Evolutionary conservation across 2,797 vertebrate genomes (phyloP).

Genomic region (Typhlichthys subterraneus): DNA sequence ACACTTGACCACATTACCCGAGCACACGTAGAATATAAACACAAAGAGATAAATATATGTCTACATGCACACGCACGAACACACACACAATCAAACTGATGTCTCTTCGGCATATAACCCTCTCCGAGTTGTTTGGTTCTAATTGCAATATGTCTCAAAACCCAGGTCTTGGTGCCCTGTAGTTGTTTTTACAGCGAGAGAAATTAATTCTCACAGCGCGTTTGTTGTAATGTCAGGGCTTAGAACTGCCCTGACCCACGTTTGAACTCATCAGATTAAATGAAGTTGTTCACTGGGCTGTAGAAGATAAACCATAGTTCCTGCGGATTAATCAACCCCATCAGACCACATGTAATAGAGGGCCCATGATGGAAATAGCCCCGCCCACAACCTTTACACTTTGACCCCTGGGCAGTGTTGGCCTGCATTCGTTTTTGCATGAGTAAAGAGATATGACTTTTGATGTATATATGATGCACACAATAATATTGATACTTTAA

Average conservation of each 20-base stretch:
- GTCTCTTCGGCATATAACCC: slow-evolving; percentile 39
- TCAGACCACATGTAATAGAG: slow-evolving; percentile 72
- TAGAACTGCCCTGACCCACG: slow-evolving; percentile 93
- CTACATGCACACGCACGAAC: not conserved
- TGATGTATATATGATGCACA: slow-evolving; percentile 62
- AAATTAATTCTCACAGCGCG: slow-evolving; percentile 89
- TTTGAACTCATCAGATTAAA: slow-evolving; percentile 99
- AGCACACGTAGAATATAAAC: slow-evolving; percentile 42
- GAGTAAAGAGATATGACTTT: slow-evolving; percentile 39
- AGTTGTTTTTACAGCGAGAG: slow-evolving; percentile 80
- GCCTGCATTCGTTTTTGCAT: slow-evolving; percentile 62
- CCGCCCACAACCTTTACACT: slow-evolving; percentile 56
- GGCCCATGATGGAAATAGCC: slow-evolving; percentile 44
- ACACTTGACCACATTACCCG: slow-evolving; percentile 67
- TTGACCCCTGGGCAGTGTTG: slow-evolving; percentile 65
- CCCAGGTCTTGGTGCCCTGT: slow-evolving; percentile 32
- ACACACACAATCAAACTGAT: slow-evolving; percentile 11
- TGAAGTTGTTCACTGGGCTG: slow-evolving; percentile 99
- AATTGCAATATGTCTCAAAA: slow-evolving; percentile 76
- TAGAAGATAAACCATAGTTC: slow-evolving; percentile 95
- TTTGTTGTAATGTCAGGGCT: slow-evolving; percentile 91
- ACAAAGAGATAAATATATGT: slow-evolving; percentile 21
- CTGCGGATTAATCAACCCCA: slow-evolving; percentile 93
- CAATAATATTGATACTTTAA: slow-evolving; percentile 89
- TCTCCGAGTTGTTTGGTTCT: slow-evolving; percentile 59